phyloP scores from a whole-genome alignment of 2,113 vertebrate genomes.

The Melanotaenia duboulayi region DNA sequence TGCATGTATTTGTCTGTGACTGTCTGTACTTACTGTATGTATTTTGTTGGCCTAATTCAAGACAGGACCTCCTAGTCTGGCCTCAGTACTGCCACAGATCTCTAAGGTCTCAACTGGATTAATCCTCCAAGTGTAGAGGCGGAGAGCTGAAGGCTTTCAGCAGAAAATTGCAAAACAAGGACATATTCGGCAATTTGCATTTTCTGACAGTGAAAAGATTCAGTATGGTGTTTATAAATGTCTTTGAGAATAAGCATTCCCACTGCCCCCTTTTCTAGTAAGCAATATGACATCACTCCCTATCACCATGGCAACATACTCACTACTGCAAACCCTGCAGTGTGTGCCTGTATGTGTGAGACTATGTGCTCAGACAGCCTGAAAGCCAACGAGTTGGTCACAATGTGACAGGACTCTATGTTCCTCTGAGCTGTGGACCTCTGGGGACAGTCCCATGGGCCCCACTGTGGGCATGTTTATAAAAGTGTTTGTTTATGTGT shows the following conservation, averaged over 20 bases:
- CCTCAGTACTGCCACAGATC: conserved; percentile 4
- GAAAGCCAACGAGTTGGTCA: conserved; percentile 64
- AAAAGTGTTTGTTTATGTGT: conserved; percentile 17
- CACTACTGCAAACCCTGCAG: conserved; percentile 53
- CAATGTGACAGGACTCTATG: conserved; percentile 61
- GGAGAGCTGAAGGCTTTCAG: conserved; percentile 42
- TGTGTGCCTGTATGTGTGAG: conserved; percentile 43
- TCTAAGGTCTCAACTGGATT: conserved; percentile 34
- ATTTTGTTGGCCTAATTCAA: conserved; percentile 13
- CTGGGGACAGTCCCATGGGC: conserved; percentile 43
- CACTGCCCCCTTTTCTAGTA: conserved; percentile 51
- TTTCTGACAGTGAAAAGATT: conserved; percentile 31
- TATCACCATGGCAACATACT: conserved; percentile 73
- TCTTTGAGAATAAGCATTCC: conserved; percentile 61
- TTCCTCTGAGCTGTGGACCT: conserved; percentile 52
- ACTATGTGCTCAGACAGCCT: conserved; percentile 57
- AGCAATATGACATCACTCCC: conserved; percentile 68
- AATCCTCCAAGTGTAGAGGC: conserved; percentile 26
- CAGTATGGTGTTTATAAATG: conserved; percentile 14
- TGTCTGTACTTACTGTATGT: conserved; percentile 13
- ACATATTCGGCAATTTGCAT: conserved; percentile 50
- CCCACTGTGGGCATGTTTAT: conserved; percentile 23
- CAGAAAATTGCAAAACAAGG: conserved; percentile 34
- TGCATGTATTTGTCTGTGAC: neutral
- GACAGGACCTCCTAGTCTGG: conserved; percentile 28